Evolutionary conservation across 2,888 invertebrate species (phyloP).

Genomic region (Mystacides longicornis): DNA sequence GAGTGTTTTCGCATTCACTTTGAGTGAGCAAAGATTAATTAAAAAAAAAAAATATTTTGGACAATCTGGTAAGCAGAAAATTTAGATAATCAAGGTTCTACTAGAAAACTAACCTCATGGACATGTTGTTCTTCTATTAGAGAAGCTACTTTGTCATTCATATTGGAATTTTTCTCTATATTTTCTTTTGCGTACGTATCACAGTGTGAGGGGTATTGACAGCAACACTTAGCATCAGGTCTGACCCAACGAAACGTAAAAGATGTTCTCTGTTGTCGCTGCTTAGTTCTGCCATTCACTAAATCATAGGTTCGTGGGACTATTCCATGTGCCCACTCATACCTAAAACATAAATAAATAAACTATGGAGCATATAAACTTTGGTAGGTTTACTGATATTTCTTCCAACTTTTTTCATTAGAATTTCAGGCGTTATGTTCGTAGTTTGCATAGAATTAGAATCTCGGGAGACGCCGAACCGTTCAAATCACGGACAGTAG

Average conservation of each 20-base stretch:
- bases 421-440: too few species aligned
- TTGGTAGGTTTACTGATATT: too few species aligned
- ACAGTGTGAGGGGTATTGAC: conserved; percentile 58
- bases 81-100: too few species aligned
- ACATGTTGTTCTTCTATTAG: conserved; percentile 69
- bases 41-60: too few species aligned
- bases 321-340: conserved; percentile 84
- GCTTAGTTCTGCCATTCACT: conserved; percentile 28
- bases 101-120: conserved; percentile 55
- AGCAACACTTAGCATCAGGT: conserved; percentile 52
- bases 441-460: too few species aligned
- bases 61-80: too few species aligned
- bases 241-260: conserved; percentile 74
- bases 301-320: conserved; percentile 75
- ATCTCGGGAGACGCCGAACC: too few species aligned
- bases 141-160: conserved; percentile 48
- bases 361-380: too few species aligned
- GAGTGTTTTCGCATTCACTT: too few species aligned
- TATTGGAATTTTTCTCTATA: conserved; percentile 6
- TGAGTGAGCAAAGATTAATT: too few species aligned
- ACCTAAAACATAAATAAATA: conserved; percentile 38
- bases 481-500: too few species aligned
- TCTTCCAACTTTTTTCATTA: too few species aligned
- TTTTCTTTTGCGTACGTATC: conserved; percentile 43
- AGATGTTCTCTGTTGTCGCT: conserved; percentile 54